A percentile compares a stretch with the other conserved stretches of the same genome.
phyloP scores from a whole-genome alignment of 2,888 invertebrate genomes.

The Caenorhabditis parvicauda region DNA sequence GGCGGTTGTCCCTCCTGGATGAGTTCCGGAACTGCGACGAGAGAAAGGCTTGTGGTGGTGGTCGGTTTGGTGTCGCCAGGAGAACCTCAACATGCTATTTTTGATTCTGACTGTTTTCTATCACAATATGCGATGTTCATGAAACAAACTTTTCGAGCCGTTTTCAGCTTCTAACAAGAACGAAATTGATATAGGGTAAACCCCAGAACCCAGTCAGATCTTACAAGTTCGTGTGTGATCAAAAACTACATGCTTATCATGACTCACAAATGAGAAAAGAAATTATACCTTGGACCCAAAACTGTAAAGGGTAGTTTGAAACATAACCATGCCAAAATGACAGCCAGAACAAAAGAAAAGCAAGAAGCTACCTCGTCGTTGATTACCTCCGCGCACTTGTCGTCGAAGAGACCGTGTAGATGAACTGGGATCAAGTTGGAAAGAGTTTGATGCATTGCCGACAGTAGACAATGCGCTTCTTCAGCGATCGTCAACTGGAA shows the following conservation, averaged over 20 bases:
- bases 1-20: slow-evolving; percentile 23
- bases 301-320: no score
- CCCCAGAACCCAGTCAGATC: no score
- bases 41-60: slow-evolving; percentile 44
- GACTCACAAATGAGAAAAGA: no score
- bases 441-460: slow-evolving; percentile 53
- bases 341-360: slow-evolving; percentile 10
- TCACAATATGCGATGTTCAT: no score
- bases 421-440: slow-evolving; percentile 53
- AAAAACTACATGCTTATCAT: no score
- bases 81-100: no score
- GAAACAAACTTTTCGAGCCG: no score
- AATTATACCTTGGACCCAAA: no score
- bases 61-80: slow-evolving; percentile 47
- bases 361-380: slow-evolving; percentile 27
- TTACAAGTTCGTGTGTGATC: no score
- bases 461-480: slow-evolving; percentile 56
- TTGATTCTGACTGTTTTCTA: no score
- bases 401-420: slow-evolving; percentile 52
- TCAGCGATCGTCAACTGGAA: slow-evolving; percentile 53
- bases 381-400: slow-evolving; percentile 49
- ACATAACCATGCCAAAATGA: not conserved
- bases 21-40: slow-evolving; percentile 35
- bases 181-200: no score
- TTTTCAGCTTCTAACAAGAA: no score